Percentiles rank a stretch among this genome's conserved stretches.
These are phyloP conservation scores for Amyelois transitella DNA, from an alignment of 1,140 invertebrate genomes.

Conservation along the genomic window DNA sequence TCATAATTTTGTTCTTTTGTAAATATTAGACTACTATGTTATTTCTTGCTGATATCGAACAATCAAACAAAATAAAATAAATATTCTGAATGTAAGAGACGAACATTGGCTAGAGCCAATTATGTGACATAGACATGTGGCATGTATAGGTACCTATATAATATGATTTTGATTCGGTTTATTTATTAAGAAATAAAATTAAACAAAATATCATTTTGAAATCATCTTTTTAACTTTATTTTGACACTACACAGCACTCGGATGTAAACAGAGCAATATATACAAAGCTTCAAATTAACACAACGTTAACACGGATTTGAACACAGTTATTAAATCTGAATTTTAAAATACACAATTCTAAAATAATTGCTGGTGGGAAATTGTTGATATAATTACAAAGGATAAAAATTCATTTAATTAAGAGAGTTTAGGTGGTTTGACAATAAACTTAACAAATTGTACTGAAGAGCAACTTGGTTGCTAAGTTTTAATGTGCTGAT, in stretches of 20 bases:
- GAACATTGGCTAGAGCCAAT: too few species aligned
- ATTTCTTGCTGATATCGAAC: too few species aligned
- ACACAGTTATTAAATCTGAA: too few species aligned
- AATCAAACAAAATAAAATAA: too few species aligned
- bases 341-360: too few species aligned
- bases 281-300: slow-evolving; percentile 35
- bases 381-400: too few species aligned
- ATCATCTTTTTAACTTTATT: slow-evolving; percentile 16
- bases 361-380: too few species aligned
- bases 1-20: too few species aligned
- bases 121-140: too few species aligned
- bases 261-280: slow-evolving; percentile 9
- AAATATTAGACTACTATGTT: too few species aligned
- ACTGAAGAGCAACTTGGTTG: slow-evolving; percentile 47
- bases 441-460: background rate
- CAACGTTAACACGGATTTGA: slow-evolving; percentile 6
- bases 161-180: background rate
- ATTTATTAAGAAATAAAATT: background rate
- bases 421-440: background rate
- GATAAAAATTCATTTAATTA: too few species aligned
- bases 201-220: slow-evolving; percentile 11
- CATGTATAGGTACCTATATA: background rate
- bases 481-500: slow-evolving; percentile 8
- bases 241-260: background rate
- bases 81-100: too few species aligned